Conservation (phyloP, 2,113 vertebrate genomes). For the Tychaedon coryphoeus region DNA sequence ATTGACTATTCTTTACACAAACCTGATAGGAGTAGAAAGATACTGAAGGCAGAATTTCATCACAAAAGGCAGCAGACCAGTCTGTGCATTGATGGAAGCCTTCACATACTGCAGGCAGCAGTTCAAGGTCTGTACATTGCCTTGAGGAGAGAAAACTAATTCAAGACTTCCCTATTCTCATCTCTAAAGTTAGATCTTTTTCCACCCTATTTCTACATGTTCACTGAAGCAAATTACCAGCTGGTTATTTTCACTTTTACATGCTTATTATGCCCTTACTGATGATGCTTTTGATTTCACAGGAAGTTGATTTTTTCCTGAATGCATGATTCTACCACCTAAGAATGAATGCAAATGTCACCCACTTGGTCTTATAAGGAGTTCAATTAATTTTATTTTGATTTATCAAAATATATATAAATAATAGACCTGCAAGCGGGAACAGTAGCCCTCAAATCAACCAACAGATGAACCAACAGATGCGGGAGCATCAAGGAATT, state of each 20-base stretch:
- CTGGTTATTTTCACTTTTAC: not conserved
- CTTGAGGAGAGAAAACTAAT: not conserved
- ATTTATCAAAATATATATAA: not conserved
- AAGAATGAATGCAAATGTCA: not conserved
- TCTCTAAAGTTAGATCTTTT: not conserved
- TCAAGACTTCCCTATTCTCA: not conserved
- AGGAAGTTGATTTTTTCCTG: not conserved
- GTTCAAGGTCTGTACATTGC: not conserved
- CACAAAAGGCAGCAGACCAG: not conserved
- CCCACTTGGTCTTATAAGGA: not conserved
- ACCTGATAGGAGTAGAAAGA: not conserved
- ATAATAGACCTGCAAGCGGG: not conserved
- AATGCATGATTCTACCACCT: not conserved
- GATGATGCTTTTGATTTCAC: not conserved
- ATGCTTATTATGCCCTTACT: not conserved
- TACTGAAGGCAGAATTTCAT: not conserved
- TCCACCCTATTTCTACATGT: not conserved
- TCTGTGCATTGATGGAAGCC: not conserved
- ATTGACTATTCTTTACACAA: not conserved
- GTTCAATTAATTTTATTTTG: not conserved
- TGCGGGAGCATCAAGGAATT: not conserved
- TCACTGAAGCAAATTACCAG: not conserved
- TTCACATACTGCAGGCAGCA: not conserved
- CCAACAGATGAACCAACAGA: not conserved
- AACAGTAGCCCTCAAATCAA: not conserved